Conservation (phyloP, 2,797 vertebrate genomes). For the Sebastes kiyomatsui region DNA sequence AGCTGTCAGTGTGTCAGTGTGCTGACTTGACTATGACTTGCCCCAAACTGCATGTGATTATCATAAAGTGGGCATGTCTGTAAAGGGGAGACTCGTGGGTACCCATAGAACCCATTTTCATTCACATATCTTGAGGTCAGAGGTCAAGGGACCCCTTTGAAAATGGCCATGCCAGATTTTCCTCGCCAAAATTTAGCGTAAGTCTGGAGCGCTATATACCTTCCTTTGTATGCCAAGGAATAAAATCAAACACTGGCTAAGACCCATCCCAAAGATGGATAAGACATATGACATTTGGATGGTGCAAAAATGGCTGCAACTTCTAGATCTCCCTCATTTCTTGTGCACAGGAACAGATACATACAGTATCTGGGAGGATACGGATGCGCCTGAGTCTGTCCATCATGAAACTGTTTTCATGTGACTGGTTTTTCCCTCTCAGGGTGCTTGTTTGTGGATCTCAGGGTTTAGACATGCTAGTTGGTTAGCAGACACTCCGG, state of each 20-base stretch:
- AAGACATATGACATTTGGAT: background rate
- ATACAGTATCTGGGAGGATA: background rate
- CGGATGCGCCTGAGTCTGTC: conserved; percentile 2
- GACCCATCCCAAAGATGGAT: background rate
- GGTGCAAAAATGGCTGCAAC: background rate
- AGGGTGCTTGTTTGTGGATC: conserved; percentile 22
- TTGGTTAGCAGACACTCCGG: conserved; percentile 26
- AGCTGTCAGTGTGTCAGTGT: too few species aligned
- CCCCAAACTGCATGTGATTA: too few species aligned
- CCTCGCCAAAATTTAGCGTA: too few species aligned
- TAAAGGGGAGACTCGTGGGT: too few species aligned
- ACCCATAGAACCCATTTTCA: too few species aligned
- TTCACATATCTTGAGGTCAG: too few species aligned
- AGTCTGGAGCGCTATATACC: too few species aligned
- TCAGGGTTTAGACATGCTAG: conserved; percentile 42
- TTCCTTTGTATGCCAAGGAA: too few species aligned
- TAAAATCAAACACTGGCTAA: background rate
- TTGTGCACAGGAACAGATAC: background rate
- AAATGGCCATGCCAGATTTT: too few species aligned
- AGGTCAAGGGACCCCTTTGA: too few species aligned
- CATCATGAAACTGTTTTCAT: conserved; percentile 6
- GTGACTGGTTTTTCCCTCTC: conserved; percentile 13
- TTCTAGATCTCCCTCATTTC: background rate
- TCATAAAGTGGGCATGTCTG: too few species aligned
- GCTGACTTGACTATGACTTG: too few species aligned